phyloP scores from a whole-genome alignment of 1,140 invertebrate genomes.

The Drosophila asahinai region DNA sequence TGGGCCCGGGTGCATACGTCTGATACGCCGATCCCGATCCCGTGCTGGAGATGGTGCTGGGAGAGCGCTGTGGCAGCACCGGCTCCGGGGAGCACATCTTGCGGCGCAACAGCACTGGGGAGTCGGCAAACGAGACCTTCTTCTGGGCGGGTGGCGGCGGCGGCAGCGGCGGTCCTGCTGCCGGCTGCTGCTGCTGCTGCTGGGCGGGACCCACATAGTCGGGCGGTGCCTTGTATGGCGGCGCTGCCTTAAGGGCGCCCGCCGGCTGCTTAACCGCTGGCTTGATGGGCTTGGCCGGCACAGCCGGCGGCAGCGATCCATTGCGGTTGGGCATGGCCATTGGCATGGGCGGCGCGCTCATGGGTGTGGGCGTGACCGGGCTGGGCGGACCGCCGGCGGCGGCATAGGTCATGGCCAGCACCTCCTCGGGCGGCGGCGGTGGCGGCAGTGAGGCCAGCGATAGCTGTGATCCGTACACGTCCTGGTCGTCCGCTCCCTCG shows the following conservation, averaged over 20 bases:
- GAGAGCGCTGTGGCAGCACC: conserved; percentile 53
- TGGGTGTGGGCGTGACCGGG: conserved; percentile 51
- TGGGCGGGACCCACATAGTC: conserved; percentile 74
- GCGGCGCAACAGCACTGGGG: conserved; percentile 78
- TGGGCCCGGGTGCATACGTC: conserved; percentile 85
- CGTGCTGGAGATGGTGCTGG: conserved; percentile 41
- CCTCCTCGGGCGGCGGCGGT: conserved; percentile 87
- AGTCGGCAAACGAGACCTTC: conserved; percentile 84
- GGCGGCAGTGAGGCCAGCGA: conserved; percentile 89
- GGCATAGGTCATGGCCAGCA: conserved; percentile 49
- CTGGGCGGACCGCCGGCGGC: conserved; percentile 28
- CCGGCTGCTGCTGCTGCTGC: not conserved
- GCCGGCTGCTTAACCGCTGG: conserved; percentile 68
- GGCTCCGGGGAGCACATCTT: conserved; percentile 84
- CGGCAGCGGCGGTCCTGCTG: conserved; percentile 27
- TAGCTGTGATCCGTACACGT: conserved; percentile 89
- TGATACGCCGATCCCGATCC: conserved; percentile 49
- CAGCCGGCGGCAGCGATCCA: conserved; percentile 68
- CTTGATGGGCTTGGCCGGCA: conserved; percentile 80
- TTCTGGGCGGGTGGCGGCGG: conserved; percentile 67
- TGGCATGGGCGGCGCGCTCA: conserved; percentile 7
- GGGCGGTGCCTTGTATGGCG: conserved; percentile 84
- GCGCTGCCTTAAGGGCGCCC: conserved; percentile 66
- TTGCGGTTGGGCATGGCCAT: conserved; percentile 59
- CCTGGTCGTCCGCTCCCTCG: conserved; percentile 86